A percentile compares a stretch with the other conserved stretches of the same genome.
Conservation (phyloP, 2,113 vertebrate genomes). For the Trachemys scripta region DNA sequence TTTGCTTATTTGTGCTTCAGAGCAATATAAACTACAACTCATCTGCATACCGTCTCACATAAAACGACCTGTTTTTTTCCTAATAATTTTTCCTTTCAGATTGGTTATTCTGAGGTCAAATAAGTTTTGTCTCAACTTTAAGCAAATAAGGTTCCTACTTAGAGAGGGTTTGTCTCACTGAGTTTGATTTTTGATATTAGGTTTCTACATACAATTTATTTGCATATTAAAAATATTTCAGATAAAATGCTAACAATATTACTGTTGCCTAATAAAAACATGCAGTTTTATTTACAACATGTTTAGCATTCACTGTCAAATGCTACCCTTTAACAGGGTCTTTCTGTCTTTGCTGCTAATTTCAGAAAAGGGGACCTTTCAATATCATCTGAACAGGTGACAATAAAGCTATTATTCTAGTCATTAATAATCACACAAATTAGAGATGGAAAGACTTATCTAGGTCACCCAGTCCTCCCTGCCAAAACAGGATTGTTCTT, state of each 20-base stretch:
- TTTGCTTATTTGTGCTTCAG: neutral
- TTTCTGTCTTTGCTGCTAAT: neutral
- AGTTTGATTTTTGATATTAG: neutral
- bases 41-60: neutral
- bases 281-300: neutral
- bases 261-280: neutral
- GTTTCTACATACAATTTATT: neutral
- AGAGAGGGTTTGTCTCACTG: slow-evolving; percentile 31
- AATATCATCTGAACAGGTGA: slow-evolving; percentile 58
- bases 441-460: slow-evolving; percentile 51
- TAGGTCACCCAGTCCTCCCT: slow-evolving; percentile 65
- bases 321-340: neutral
- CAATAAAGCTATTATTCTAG: slow-evolving; percentile 16
- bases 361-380: slow-evolving; percentile 37
- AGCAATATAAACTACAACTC: slow-evolving; percentile 16
- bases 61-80: slow-evolving; percentile 2
- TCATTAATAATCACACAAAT: slow-evolving; percentile 38
- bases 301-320: neutral
- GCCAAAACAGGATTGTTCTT: neutral
- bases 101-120: neutral
- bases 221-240: neutral
- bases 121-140: neutral
- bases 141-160: slow-evolving; percentile 15
- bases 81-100: neutral
- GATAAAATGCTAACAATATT: neutral